phyloP scores from a whole-genome alignment of 2,797 vertebrate genomes.

The Catostomus latipinnis region DNA sequence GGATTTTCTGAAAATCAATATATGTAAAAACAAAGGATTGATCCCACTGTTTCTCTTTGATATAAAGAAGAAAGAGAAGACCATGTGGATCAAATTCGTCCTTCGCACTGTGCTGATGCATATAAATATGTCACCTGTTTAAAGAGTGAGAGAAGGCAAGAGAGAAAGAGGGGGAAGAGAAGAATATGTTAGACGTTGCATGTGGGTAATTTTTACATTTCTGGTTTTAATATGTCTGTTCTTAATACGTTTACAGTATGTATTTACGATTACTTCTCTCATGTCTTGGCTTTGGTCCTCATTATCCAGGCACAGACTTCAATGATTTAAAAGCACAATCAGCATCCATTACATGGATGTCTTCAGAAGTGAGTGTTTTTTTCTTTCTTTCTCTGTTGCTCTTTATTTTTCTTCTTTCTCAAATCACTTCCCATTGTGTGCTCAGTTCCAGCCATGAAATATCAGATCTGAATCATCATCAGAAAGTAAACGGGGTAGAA shows the following conservation, averaged over 20 bases:
- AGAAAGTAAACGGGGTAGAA: slow-evolving; percentile 63
- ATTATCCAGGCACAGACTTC: slow-evolving; percentile 59
- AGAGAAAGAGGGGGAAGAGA: slow-evolving; percentile 24
- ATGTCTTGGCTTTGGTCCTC: slow-evolving; percentile 59
- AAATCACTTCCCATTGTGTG: slow-evolving; percentile 76
- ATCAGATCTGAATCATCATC: slow-evolving; percentile 80
- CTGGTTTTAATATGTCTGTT: slow-evolving; percentile 49
- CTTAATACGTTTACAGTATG: slow-evolving; percentile 52
- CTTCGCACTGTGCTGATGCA: slow-evolving; percentile 54
- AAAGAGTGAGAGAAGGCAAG: slow-evolving; percentile 49
- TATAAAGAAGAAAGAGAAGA: slow-evolving; percentile 53
- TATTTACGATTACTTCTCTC: slow-evolving; percentile 63
- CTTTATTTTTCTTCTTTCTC: slow-evolving; percentile 56
- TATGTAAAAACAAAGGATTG: slow-evolving; percentile 43
- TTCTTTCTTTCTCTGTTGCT: slow-evolving; percentile 55
- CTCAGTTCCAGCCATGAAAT: slow-evolving; percentile 73
- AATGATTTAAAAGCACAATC: slow-evolving; percentile 73
- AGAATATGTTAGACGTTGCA: slow-evolving; percentile 23
- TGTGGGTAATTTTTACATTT: slow-evolving; percentile 34
- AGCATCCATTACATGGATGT: slow-evolving; percentile 81
- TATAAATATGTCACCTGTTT: slow-evolving; percentile 74
- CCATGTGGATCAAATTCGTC: slow-evolving; percentile 58
- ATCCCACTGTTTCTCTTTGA: slow-evolving; percentile 73
- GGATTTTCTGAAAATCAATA: slow-evolving; percentile 40
- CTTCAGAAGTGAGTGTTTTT: slow-evolving; percentile 63